Evolutionary conservation across 2,113 vertebrate species (phyloP), one percentile per base, ranked within the genome.

Genomic region (Jacana jacana): DNA sequence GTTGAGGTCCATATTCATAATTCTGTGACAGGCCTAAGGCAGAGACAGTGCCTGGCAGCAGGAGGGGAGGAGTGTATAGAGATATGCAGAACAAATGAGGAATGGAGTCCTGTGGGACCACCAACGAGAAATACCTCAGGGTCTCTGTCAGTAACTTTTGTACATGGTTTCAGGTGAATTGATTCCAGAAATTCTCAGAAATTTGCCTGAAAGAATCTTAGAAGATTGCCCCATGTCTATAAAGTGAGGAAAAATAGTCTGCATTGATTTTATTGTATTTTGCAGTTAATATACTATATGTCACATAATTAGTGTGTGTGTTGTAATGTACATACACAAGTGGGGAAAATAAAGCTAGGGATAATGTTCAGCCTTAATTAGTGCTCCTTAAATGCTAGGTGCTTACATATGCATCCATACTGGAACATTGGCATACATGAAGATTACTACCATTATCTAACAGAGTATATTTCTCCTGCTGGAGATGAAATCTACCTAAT

Each of bases 301-400:
- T 31, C 69, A 51, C 44, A 69, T 44, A 79, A 87, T 86, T 69
- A 87, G 46, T 42, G 11, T 1, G 46, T 69, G 57, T 60, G 28
- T 60, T 86, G 11, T 69, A 96, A 84, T 65, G 31, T 35, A 63
- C 25, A 4, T 42, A 49, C 40, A 49, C 88, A 93, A 93, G 49
- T 28, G 81, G 86, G 81, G 20, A 89, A 95, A 93, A 95, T 93
- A 84, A 92, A 94, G 87, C 20, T 8, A 69, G 88, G 81, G 39
- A 91, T 54, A 77, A 69, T 79, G 91, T 81, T 89, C 15, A 42
- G 66, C 40, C 52, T 81, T 92, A 86, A 96, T 94, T 93, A 92
- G 69, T 20, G 7, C 66, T 95, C 17, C 57, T 86, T 84, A 81
- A 93, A 84, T 58, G 23, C 28, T 92, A 65, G 52, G 61, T 89